phyloP scores from a whole-genome alignment of 2,888 invertebrate species.

The Cheiracanthium punctorium region DNA sequence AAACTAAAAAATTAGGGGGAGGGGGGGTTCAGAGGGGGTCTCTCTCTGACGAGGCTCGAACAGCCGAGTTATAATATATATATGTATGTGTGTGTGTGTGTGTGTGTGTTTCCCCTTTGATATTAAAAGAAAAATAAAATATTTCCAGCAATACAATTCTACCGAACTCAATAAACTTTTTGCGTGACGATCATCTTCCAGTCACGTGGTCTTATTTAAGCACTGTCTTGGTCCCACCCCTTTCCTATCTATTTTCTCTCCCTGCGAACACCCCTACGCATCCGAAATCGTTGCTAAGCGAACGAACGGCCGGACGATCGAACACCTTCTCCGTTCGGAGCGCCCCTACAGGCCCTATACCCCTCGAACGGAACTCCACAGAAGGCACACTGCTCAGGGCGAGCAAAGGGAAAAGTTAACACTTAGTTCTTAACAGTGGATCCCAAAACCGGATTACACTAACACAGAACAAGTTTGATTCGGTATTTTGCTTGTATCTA shows the following conservation, averaged over 20 bases:
- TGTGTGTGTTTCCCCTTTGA: no score
- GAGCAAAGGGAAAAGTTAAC: neutral
- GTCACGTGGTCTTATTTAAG: slow-evolving; percentile 62
- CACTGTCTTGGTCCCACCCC: slow-evolving; percentile 26
- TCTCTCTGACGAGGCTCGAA: no score
- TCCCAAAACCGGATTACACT: neutral
- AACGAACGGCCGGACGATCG: neutral
- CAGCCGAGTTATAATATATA: no score
- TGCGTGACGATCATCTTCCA: slow-evolving; percentile 35
- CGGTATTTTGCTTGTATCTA: neutral
- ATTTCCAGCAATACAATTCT: neutral
- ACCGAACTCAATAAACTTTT: slow-evolving; percentile 18
- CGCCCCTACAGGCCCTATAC: slow-evolving; percentile 7
- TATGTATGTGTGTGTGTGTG: no score
- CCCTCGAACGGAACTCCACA: neutral
- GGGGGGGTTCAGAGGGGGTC: no score
- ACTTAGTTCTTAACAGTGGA: neutral
- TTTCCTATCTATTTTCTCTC: neutral
- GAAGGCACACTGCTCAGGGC: neutral
- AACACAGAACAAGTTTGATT: neutral
- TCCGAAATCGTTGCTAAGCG: slow-evolving; percentile 20
- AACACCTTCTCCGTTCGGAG: neutral
- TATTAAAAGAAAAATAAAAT: neutral
- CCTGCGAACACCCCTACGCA: slow-evolving; percentile 20
- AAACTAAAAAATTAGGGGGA: no score